Base-by-base conservation (phyloP, 2,113 vertebrate genomes). In the Equus przewalskii region DNA sequence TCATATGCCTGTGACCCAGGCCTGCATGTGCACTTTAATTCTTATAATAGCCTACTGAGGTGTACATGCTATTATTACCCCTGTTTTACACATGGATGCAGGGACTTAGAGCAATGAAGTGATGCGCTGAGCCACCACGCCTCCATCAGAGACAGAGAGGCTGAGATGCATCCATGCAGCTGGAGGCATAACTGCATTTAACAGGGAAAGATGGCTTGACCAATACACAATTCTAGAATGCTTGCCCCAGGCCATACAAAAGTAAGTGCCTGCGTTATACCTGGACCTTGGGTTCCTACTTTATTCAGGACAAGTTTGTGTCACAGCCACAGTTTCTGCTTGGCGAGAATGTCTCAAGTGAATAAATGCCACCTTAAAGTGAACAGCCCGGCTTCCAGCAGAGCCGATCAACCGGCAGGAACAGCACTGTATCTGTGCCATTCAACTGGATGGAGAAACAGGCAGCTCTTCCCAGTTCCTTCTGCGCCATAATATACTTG, bases 391-490 rank as follows among this genome's bases (percentile, higher is more conserved):
- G 22, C 49, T 67, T 30, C 56, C 54, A 21, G 54, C 54, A 19
- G 72, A 67, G 58, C 65, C 3, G 0, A 2, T 18, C 85, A 6
- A 51, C 56, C 9, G 0, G 26, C 72, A 15, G 56, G 78, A 41
- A 9, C 14, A 44, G 21, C 46, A 5, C 1, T 30, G n/a, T 2
- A 0, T 72, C 28, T 0, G 2, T 15, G 26, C 80, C 69, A 4
- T 30, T 16, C 1, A 0, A 2, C 83, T 44, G 67, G 24, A 41
- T 33, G 41, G 86, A 36, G 30, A 36, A 16, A 3, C 1, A 0
- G 73, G 9, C 2, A 19, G n/a, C 62, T 33, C 69, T 8, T 56
- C 51, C 6, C 46, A 5, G 1, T 4, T 36, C 69, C 93, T 91
- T 93, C 69, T 6, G 26, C 89, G 69, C 92, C 36, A 0, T 41